Percentiles rank a stretch among this genome's conserved stretches.
These are phyloP conservation scores for Clistopyga incitator DNA, from an alignment of 2,888 invertebrate species.

Conservation along the genomic window DNA sequence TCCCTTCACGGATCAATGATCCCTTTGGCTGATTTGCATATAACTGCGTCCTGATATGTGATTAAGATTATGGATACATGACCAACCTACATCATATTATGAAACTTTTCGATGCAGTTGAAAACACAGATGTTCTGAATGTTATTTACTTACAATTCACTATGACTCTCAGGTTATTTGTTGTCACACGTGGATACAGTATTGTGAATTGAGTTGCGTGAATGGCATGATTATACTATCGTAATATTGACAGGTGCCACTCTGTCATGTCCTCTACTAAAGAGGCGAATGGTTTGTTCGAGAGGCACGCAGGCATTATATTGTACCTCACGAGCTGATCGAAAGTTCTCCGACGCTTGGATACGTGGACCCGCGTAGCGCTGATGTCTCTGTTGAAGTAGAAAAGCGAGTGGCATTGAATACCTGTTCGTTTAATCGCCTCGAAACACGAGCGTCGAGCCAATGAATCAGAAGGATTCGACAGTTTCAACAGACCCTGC, in stretches of 20 bases:
- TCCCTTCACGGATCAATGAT: too few species aligned
- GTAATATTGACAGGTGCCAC: slow-evolving; percentile 52
- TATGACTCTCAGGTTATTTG: neutral
- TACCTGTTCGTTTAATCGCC: slow-evolving; percentile 55
- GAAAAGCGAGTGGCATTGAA: slow-evolving; percentile 48
- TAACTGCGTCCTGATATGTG: neutral
- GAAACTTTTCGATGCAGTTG: too few species aligned
- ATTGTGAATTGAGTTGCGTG: neutral
- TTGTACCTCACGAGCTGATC: slow-evolving; percentile 38
- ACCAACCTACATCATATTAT: too few species aligned
- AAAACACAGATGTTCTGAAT: neutral
- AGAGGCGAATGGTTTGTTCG: slow-evolving; percentile 45
- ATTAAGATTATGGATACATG: neutral
- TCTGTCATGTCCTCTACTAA: slow-evolving; percentile 31
- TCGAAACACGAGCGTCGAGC: slow-evolving; percentile 36
- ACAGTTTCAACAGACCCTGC: slow-evolving; percentile 52
- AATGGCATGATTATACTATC: slow-evolving; percentile 5
- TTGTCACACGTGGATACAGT: neutral
- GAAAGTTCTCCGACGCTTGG: slow-evolving; percentile 43
- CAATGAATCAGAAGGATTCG: slow-evolving; percentile 50
- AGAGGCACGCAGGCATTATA: slow-evolving; percentile 34
- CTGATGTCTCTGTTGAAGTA: slow-evolving; percentile 23
- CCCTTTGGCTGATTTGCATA: too few species aligned
- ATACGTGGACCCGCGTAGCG: slow-evolving; percentile 24
- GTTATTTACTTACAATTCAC: neutral